Conservation (phyloP, 2,113 vertebrate species). For the Albula goreensis region DNA sequence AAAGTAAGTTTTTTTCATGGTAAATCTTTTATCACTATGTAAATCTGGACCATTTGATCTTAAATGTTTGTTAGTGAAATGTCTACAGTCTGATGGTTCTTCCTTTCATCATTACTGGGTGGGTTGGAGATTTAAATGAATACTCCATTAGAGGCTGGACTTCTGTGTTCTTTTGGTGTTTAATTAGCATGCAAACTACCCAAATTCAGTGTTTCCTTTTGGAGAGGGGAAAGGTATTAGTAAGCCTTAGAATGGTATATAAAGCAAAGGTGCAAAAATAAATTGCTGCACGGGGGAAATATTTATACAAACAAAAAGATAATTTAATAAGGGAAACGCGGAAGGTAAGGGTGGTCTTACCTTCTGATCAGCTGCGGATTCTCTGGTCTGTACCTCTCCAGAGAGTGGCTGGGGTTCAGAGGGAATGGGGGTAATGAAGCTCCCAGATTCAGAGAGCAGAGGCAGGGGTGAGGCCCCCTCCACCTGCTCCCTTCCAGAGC, state of each 20-base stretch:
- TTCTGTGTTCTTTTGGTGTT: slow-evolving; percentile 54
- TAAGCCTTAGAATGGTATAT: slow-evolving; percentile 62
- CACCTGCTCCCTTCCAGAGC: slow-evolving; percentile 63
- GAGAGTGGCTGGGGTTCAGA: slow-evolving; percentile 56
- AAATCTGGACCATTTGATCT: not conserved
- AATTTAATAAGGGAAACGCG: slow-evolving; percentile 20
- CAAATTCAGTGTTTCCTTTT: slow-evolving; percentile 48
- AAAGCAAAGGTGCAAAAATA: slow-evolving; percentile 52
- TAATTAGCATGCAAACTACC: slow-evolving; percentile 69
- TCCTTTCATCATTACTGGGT: not conserved
- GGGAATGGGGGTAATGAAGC: slow-evolving; percentile 22
- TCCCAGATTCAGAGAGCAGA: slow-evolving; percentile 44
- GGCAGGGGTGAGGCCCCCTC: slow-evolving; percentile 65
- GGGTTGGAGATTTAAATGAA: slow-evolving; percentile 32
- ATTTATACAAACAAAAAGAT: slow-evolving; percentile 19
- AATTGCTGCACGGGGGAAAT: slow-evolving; percentile 42
- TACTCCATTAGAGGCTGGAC: slow-evolving; percentile 77
- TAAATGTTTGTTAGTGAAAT: not conserved
- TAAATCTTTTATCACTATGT: not conserved
- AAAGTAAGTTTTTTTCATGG: not conserved
- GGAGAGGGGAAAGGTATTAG: slow-evolving; percentile 52
- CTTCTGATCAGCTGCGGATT: slow-evolving; percentile 74
- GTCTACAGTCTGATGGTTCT: not conserved
- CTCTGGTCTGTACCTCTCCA: slow-evolving; percentile 71
- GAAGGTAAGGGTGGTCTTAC: slow-evolving; percentile 62